phyloP scores from a whole-genome alignment of 2,888 invertebrate genomes.

The Limenitis camilla region DNA sequence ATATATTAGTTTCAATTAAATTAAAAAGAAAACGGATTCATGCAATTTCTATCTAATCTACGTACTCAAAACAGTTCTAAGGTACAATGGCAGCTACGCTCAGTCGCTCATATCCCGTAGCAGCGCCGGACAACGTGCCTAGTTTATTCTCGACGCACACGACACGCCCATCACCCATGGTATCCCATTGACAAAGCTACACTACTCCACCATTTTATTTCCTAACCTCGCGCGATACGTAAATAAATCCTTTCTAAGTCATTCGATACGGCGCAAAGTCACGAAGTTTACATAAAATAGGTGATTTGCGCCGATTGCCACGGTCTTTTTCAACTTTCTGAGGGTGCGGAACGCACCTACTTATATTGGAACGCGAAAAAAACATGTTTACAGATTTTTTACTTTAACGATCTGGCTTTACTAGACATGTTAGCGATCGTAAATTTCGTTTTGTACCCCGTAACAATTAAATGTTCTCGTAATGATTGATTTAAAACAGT shows the following conservation, averaged over 20 bases:
- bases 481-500: slow-evolving; percentile 44
- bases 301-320: slow-evolving; percentile 67
- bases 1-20: no score
- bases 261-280: slow-evolving; percentile 71
- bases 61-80: no score
- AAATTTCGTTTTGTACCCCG: slow-evolving; percentile 54
- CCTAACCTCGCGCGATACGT: slow-evolving; percentile 39
- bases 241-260: slow-evolving; percentile 71
- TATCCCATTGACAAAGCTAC: slow-evolving; percentile 50
- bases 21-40: no score
- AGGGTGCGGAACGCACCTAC: slow-evolving; percentile 45
- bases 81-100: no score
- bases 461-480: slow-evolving; percentile 41
- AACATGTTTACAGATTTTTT: slow-evolving; percentile 68
- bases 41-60: no score
- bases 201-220: slow-evolving; percentile 34
- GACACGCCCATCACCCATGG: slow-evolving; percentile 36
- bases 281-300: slow-evolving; percentile 74
- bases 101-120: background rate
- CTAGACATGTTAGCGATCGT: slow-evolving; percentile 45
- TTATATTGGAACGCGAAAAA: slow-evolving; percentile 49
- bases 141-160: slow-evolving; percentile 48
- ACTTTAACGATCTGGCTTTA: slow-evolving; percentile 36
- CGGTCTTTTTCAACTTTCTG: slow-evolving; percentile 51
- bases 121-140: slow-evolving; percentile 24